Evolutionary conservation across 2,888 invertebrate species (phyloP).

Genomic region (Campoplex nolae): DNA sequence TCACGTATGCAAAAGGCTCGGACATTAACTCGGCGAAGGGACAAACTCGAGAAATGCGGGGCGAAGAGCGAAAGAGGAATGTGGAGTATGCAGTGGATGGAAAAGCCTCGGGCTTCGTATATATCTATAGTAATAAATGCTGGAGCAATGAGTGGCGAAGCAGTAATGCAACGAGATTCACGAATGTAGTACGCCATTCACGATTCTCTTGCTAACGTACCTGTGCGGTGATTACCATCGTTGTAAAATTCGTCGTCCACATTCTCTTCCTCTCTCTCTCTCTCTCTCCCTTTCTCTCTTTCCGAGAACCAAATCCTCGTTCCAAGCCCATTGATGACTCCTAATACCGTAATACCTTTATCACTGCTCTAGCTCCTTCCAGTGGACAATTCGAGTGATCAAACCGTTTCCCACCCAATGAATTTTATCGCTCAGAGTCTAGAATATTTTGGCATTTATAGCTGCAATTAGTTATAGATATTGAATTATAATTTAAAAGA

Average conservation of each 20-base stretch:
- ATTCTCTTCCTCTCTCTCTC: slow-evolving; percentile 13
- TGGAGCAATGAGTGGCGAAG: slow-evolving; percentile 4
- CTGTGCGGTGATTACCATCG: slow-evolving; percentile 59
- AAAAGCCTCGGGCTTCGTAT: slow-evolving; percentile 31
- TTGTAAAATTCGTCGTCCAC: slow-evolving; percentile 47
- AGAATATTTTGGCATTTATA: neutral
- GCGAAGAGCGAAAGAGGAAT: neutral
- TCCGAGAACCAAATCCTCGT: slow-evolving; percentile 42
- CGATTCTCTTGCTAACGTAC: slow-evolving; percentile 49
- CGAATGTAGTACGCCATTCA: slow-evolving; percentile 35
- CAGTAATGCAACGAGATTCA: slow-evolving; percentile 16
- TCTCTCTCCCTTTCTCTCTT: slow-evolving; percentile 18
- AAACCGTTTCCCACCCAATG: slow-evolving; percentile 24
- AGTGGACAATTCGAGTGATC: slow-evolving; percentile 50
- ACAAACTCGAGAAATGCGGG: slow-evolving; percentile 11
- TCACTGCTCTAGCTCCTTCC: neutral
- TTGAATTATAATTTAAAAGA: neutral
- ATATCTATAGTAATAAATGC: slow-evolving; percentile 29
- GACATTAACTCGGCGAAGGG: slow-evolving; percentile 51
- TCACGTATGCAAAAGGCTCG: slow-evolving; percentile 57
- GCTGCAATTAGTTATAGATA: neutral
- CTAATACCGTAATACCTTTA: slow-evolving; percentile 39
- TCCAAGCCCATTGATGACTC: slow-evolving; percentile 55
- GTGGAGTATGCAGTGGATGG: slow-evolving; percentile 29
- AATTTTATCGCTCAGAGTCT: slow-evolving; percentile 1